A percentile compares a stretch with the other conserved stretches of the same genome.
phyloP scores from a whole-genome alignment of 2,888 invertebrate species.

The Hetaerina titia region DNA sequence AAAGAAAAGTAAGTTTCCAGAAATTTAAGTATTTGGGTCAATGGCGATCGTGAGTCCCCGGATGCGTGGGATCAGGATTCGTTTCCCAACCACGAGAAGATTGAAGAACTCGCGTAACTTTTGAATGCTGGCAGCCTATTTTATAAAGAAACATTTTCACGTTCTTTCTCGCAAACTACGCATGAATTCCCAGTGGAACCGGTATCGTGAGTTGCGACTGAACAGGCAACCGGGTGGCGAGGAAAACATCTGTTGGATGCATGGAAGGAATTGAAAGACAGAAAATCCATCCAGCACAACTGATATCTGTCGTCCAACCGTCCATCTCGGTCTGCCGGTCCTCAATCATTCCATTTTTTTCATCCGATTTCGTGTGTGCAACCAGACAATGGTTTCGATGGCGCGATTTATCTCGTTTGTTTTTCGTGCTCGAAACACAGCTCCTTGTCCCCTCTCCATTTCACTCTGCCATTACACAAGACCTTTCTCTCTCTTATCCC shows the following conservation, averaged over 20 bases:
- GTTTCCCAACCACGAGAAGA: not conserved
- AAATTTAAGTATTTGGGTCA: not conserved
- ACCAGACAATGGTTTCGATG: not conserved
- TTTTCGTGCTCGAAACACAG: not conserved
- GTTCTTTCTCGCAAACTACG: not conserved
- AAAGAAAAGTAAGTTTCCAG: not conserved
- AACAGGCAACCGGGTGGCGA: not conserved
- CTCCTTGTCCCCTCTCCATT: not conserved
- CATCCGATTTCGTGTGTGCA: not conserved
- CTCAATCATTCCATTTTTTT: slow-evolving; percentile 15
- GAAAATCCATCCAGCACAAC: slow-evolving; percentile 3
- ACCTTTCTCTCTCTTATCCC: not conserved
- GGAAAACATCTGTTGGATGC: not conserved
- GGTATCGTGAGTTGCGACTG: not conserved
- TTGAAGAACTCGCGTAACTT: not conserved
- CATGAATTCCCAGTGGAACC: not conserved
- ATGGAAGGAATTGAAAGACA: not conserved
- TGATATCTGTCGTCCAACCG: not conserved
- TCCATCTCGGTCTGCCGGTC: not conserved
- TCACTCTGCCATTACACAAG: not conserved
- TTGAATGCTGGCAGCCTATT: not conserved
- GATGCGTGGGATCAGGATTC: not conserved
- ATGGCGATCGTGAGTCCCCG: not conserved
- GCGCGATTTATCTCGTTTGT: slow-evolving; percentile 15
- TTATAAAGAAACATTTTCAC: not conserved